Conservation (phyloP, 2,797 vertebrate species). For the Cuculus canorus region DNA sequence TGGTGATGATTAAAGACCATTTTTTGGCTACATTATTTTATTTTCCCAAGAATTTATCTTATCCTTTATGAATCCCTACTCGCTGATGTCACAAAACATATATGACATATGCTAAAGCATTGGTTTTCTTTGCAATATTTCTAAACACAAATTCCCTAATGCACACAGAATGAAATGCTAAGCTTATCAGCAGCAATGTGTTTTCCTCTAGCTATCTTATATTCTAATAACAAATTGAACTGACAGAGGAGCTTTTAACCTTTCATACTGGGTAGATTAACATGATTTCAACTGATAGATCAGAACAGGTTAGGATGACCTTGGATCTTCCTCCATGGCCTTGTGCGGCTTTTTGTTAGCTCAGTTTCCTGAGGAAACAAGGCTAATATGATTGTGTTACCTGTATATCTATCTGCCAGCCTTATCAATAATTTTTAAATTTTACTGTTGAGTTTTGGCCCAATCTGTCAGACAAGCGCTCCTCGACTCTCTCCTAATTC, state of each 20-base stretch:
- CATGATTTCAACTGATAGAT: conserved; percentile 66
- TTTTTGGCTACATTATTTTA: background rate
- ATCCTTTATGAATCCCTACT: background rate
- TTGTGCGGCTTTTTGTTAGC: background rate
- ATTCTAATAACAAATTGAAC: conserved; percentile 56
- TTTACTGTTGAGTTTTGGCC: background rate
- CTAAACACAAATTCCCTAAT: conserved; percentile 11
- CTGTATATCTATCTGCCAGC: background rate
- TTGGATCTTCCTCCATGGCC: conserved; percentile 21
- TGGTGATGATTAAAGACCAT: background rate
- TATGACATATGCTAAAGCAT: background rate
- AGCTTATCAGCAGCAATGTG: conserved; percentile 34
- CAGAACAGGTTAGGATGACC: conserved; percentile 57
- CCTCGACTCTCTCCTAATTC: background rate
- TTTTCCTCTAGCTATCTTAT: conserved; percentile 63
- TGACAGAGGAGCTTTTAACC: conserved; percentile 73
- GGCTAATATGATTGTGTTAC: background rate
- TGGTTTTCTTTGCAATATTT: conserved; percentile 33
- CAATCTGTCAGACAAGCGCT: background rate
- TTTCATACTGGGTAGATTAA: conserved; percentile 60
- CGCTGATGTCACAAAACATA: conserved; percentile 3
- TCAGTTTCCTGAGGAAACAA: background rate
- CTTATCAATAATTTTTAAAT: background rate
- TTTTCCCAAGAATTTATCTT: background rate
- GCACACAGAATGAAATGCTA: conserved; percentile 22